Conservation (phyloP, 2,888 invertebrate genomes). For the Beris chalybata region DNA sequence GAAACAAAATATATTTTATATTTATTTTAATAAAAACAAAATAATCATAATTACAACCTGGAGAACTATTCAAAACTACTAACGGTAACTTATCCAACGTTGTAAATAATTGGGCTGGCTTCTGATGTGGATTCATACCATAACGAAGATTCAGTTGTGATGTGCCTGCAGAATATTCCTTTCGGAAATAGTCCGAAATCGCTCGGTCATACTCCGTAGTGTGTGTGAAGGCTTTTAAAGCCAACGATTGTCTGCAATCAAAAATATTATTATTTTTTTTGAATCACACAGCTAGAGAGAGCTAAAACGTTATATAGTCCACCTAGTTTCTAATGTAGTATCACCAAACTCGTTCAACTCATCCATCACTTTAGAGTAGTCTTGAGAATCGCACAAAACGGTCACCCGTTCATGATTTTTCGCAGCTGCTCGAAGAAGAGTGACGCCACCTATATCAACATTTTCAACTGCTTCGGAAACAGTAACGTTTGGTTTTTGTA, state of each 20-base stretch:
- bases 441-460: slow-evolving; percentile 96
- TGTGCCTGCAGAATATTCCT: slow-evolving; percentile 76
- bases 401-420: slow-evolving; percentile 96
- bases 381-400: slow-evolving; percentile 86
- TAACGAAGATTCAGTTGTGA: slow-evolving; percentile 87
- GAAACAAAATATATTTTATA: not conserved
- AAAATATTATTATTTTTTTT: slow-evolving; percentile 59
- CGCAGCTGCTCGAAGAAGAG: slow-evolving; percentile 91
- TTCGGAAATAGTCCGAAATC: slow-evolving; percentile 94
- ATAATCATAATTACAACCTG: slow-evolving; percentile 57
- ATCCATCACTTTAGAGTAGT: slow-evolving; percentile 75
- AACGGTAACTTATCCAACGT: slow-evolving; percentile 78
- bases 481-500: slow-evolving; percentile 77
- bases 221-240: slow-evolving; percentile 93
- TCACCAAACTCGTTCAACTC: slow-evolving; percentile 74
- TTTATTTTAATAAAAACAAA: not conserved
- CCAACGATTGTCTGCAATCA: slow-evolving; percentile 70
- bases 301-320: not conserved
- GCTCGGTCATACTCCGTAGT: slow-evolving; percentile 93
- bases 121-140: slow-evolving; percentile 98
- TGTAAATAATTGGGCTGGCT: slow-evolving; percentile 90
- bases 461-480: slow-evolving; percentile 92
- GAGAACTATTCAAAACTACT: slow-evolving; percentile 88
- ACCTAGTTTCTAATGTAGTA: slow-evolving; percentile 64
- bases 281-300: not conserved